phyloP scores from a whole-genome alignment of 1,140 invertebrate genomes.

The Sminthurides bifidus region DNA sequence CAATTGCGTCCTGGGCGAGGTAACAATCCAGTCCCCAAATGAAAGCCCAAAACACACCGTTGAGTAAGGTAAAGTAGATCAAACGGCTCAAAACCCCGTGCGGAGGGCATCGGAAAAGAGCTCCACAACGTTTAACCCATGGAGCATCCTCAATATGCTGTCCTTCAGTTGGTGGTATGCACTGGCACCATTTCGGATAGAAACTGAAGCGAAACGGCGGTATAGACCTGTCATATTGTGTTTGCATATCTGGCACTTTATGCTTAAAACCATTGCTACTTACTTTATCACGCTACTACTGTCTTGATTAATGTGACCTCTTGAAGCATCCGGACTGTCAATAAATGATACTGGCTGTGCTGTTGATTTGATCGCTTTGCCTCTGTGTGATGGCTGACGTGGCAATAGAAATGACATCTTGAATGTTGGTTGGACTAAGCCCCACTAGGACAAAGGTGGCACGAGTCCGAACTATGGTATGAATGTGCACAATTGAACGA shows the following conservation, averaged over 20 bases:
- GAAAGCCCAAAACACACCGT: slow-evolving; percentile 1
- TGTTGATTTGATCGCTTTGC: neutral
- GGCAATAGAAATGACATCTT: neutral
- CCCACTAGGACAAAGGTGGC: too few relatives aligned
- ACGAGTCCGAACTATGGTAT: too few relatives aligned
- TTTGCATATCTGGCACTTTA: neutral
- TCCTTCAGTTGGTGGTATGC: neutral
- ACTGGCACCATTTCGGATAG: slow-evolving; percentile 13
- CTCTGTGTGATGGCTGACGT: neutral
- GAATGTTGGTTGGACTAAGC: neutral
- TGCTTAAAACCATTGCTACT: neutral
- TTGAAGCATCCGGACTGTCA: too few relatives aligned
- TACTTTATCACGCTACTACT: slow-evolving; percentile 11
- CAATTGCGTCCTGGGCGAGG: slow-evolving; percentile 16
- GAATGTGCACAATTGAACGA: too few relatives aligned
- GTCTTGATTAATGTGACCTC: neutral
- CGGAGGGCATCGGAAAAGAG: slow-evolving; percentile 5
- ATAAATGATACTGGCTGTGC: too few relatives aligned
- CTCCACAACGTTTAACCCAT: neutral
- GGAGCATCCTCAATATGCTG: neutral
- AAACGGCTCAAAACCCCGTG: slow-evolving; percentile 13
- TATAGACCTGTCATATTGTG: neutral
- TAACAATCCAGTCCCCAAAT: neutral
- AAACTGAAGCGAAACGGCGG: slow-evolving; percentile 4
- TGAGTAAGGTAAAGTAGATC: neutral